phyloP scores from a whole-genome alignment of 1,140 invertebrate genomes.

The Drosophila pseudoananassae region DNA sequence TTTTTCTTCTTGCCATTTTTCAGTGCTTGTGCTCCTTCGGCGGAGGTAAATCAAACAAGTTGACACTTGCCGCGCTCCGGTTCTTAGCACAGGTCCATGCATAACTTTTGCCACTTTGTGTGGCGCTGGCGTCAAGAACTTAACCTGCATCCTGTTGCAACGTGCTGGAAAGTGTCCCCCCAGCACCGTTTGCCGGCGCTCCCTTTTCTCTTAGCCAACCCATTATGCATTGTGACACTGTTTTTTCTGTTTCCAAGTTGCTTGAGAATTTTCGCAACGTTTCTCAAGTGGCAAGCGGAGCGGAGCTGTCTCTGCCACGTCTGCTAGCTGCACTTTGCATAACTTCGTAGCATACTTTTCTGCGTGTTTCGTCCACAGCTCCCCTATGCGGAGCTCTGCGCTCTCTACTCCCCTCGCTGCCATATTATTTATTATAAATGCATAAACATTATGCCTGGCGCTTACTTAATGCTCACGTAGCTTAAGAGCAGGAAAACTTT shows the following conservation, averaged over 20 bases:
- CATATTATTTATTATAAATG: constrained; percentile 75
- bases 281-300: constrained; percentile 70
- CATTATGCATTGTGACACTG: constrained; percentile 77
- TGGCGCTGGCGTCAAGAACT: constrained; percentile 73
- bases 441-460: constrained; percentile 73
- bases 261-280: constrained; percentile 51
- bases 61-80: constrained; percentile 63
- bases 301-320: constrained; percentile 43
- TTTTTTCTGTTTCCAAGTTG: constrained; percentile 23
- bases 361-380: constrained; percentile 30
- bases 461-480: constrained; percentile 76
- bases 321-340: constrained; percentile 72
- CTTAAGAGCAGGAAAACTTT: constrained; percentile 54
- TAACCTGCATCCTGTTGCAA: constrained; percentile 77
- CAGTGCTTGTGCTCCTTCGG: constrained; percentile 11
- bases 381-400: background rate
- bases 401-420: background rate
- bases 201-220: constrained; percentile 44
- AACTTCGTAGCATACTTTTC: constrained; percentile 76
- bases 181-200: constrained; percentile 39
- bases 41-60: constrained; percentile 75
- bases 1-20: constrained; percentile 44
- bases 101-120: constrained; percentile 79
- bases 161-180: too few species aligned
- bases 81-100: constrained; percentile 47